A percentile compares a stretch with the other conserved stretches of the same genome.
Conservation (phyloP, 2,888 invertebrate genomes). For the Leptopilina syphax region DNA sequence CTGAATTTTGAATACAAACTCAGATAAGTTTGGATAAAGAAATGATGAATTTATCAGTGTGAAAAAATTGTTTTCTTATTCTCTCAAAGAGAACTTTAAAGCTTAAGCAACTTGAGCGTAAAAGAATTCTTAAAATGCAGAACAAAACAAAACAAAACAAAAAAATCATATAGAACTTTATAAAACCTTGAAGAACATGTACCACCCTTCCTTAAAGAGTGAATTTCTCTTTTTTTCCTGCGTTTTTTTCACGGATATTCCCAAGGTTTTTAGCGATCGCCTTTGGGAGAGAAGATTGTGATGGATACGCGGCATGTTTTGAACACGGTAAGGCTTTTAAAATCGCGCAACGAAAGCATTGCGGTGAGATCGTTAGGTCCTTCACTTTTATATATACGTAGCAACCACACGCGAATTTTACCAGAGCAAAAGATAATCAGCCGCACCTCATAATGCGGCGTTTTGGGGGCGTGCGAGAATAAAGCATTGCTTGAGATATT, state of each 20-base stretch:
- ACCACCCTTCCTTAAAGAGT: not conserved
- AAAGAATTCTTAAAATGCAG: too few species aligned
- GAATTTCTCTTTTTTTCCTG: not conserved
- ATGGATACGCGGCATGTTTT: conserved; percentile 64
- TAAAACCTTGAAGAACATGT: too few species aligned
- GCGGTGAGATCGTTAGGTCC: conserved; percentile 65
- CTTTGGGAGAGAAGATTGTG: conserved; percentile 61
- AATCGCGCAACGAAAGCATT: conserved; percentile 53
- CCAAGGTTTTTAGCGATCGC: conserved; percentile 43
- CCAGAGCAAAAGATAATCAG: conserved; percentile 66
- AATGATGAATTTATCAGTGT: too few species aligned
- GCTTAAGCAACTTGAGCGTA: too few species aligned
- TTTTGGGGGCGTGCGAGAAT: conserved; percentile 70
- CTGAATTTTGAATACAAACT: too few species aligned
- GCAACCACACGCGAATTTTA: conserved; percentile 47
- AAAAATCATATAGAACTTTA: too few species aligned
- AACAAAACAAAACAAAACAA: too few species aligned
- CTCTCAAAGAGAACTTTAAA: too few species aligned
- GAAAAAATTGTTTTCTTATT: too few species aligned
- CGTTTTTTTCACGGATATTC: conserved; percentile 33
- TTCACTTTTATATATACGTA: not conserved
- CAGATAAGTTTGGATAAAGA: too few species aligned
- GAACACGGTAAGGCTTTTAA: conserved; percentile 61
- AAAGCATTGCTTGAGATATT: conserved; percentile 71
- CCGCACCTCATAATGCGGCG: conserved; percentile 65